Conservation (phyloP, 2,797 vertebrate genomes). For the Streptopelia turtur region DNA sequence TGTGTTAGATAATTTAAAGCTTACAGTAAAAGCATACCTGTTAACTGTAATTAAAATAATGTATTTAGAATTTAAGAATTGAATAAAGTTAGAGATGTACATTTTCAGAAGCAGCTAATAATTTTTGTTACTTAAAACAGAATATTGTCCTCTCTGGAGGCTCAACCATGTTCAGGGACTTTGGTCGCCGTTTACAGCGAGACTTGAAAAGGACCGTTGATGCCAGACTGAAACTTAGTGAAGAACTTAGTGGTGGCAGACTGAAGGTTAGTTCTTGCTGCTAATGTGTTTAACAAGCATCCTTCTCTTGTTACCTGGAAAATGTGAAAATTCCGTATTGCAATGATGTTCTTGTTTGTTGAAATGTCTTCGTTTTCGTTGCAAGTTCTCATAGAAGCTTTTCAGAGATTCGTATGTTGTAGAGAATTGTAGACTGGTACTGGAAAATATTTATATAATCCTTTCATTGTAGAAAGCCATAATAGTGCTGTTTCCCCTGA, state of each 20-base stretch:
- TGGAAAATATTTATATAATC: neutral
- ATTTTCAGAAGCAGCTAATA: neutral
- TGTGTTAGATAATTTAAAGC: neutral
- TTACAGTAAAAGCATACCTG: neutral
- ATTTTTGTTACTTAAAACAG: slow-evolving; percentile 72
- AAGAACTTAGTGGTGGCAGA: slow-evolving; percentile 96
- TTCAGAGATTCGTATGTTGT: neutral
- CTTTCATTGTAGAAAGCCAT: neutral
- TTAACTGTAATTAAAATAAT: neutral
- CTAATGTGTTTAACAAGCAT: neutral
- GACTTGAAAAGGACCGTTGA: slow-evolving; percentile 97
- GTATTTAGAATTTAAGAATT: neutral
- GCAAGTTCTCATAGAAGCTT: neutral
- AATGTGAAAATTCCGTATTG: neutral
- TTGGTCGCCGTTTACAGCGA: slow-evolving; percentile 94
- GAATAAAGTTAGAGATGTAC: neutral
- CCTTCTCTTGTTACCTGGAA: neutral
- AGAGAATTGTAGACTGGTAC: neutral
- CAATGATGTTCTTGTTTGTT: neutral
- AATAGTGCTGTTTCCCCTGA: neutral
- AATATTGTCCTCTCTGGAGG: slow-evolving; percentile 98
- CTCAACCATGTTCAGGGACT: slow-evolving; percentile 99
- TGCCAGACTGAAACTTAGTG: slow-evolving; percentile 93
- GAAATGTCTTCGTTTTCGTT: neutral
- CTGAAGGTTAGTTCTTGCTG: slow-evolving; percentile 85